These are phyloP conservation scores for Parnassius orleans DNA, from an alignment of 2,888 invertebrate species.

Conservation along the genomic window DNA sequence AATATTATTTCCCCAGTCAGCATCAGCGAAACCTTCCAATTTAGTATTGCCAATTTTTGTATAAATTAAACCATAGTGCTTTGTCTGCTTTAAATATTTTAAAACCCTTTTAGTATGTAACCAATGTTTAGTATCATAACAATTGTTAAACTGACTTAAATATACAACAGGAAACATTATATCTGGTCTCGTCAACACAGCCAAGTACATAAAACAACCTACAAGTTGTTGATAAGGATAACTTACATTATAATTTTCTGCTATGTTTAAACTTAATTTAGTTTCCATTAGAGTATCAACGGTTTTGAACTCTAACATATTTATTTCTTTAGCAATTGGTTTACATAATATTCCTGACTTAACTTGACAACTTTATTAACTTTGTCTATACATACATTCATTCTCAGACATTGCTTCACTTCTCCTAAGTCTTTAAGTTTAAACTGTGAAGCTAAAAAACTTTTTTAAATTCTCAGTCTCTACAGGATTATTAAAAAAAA, in stretches of 20 bases:
- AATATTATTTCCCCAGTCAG: conserved; percentile 3
- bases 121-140: neutral
- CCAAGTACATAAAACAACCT: neutral
- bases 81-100: conserved; percentile 1
- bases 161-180: conserved; percentile 1
- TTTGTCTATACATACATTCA: no score
- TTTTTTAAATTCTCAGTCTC: no score
- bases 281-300: no score
- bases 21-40: conserved; percentile 1
- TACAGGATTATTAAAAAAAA: no score
- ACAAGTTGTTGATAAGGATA: conserved; percentile 7
- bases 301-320: no score
- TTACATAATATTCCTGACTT: no score
- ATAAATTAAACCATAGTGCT: neutral
- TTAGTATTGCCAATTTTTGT: neutral
- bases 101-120: neutral
- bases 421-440: no score
- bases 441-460: no score
- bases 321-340: no score
- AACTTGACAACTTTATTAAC: no score
- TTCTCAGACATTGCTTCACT: no score
- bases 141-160: conserved; percentile 8
- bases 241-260: neutral
- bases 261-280: no score
- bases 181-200: neutral